Percentiles rank a stretch among this genome's conserved stretches.
Evolutionary conservation across 1,140 invertebrate species (phyloP).

Genomic region (Bombus superbus): DNA sequence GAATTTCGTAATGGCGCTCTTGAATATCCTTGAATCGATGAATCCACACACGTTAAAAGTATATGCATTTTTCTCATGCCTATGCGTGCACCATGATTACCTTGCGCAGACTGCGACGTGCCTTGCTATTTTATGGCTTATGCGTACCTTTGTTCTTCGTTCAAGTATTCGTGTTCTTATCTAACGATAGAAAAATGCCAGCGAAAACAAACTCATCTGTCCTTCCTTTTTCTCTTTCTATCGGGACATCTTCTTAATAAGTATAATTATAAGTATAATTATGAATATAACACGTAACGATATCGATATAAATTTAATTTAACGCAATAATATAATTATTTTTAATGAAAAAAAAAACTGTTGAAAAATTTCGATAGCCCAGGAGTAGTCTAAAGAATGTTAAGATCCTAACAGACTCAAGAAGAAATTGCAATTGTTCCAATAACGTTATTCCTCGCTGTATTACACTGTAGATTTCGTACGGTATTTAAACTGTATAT

Average conservation of each 20-base stretch:
- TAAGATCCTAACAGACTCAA: too few relatives aligned
- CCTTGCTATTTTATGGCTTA: slow-evolving; percentile 9
- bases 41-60: slow-evolving; percentile 50
- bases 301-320: too few relatives aligned
- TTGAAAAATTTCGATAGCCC: too few relatives aligned
- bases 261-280: background rate
- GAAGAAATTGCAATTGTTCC: too few relatives aligned
- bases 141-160: slow-evolving; percentile 4
- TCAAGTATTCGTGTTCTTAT: background rate
- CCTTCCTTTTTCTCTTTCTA: background rate
- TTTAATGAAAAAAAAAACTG: too few relatives aligned
- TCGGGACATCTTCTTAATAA: background rate
- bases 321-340: too few relatives aligned
- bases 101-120: slow-evolving; percentile 13
- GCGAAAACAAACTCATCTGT: background rate
- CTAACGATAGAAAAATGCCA: background rate
- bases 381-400: too few relatives aligned
- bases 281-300: too few relatives aligned
- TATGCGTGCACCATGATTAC: slow-evolving; percentile 19
- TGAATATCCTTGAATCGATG: slow-evolving; percentile 59
- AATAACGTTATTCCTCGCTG: too few relatives aligned
- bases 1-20: slow-evolving; percentile 3
- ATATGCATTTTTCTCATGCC: slow-evolving; percentile 56
- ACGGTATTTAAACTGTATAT: too few relatives aligned
- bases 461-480: too few relatives aligned